A percentile compares a stretch with the other conserved stretches of the same genome.
These are phyloP conservation scores for Hydriomena furcata DNA, from an alignment of 2,888 invertebrate species.

Conservation along the genomic window DNA sequence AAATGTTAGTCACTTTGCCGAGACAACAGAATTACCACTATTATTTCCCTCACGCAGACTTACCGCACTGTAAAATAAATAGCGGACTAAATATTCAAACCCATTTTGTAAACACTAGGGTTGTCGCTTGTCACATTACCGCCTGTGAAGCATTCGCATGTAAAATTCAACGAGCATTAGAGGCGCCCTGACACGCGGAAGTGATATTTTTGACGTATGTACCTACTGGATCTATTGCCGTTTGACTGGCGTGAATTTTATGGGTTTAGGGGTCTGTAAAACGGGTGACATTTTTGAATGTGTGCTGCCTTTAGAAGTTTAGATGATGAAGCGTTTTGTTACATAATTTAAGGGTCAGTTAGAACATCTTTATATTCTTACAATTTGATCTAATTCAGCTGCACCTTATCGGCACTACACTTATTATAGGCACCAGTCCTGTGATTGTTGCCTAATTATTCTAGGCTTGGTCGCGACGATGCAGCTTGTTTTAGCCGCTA, in stretches of 20 bases:
- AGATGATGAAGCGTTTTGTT: no score
- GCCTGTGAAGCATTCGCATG: constrained; percentile 68
- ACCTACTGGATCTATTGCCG: constrained; percentile 37
- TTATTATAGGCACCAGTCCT: no score
- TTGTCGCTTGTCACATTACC: constrained; percentile 80
- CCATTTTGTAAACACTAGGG: constrained; percentile 53
- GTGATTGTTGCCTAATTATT: no score
- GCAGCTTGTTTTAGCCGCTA: no score
- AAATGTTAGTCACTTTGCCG: no score
- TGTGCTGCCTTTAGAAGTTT: no score
- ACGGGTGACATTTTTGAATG: constrained; percentile 8
- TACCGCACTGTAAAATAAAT: constrained; percentile 11
- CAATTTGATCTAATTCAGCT: no score
- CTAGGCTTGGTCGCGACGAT: no score
- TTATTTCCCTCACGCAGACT: background rate
- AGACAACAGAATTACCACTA: no score
- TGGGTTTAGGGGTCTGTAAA: constrained; percentile 15
- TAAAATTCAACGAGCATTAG: constrained; percentile 73
- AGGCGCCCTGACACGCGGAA: constrained; percentile 74
- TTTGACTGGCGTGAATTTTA: constrained; percentile 31
- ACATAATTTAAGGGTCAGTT: no score
- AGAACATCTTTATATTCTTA: no score
- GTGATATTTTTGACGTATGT: constrained; percentile 72
- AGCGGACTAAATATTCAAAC: constrained; percentile 24
- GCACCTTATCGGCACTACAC: no score